Base-by-base conservation (phyloP, 2,113 vertebrate genomes). In the Nicator chloris region DNA sequence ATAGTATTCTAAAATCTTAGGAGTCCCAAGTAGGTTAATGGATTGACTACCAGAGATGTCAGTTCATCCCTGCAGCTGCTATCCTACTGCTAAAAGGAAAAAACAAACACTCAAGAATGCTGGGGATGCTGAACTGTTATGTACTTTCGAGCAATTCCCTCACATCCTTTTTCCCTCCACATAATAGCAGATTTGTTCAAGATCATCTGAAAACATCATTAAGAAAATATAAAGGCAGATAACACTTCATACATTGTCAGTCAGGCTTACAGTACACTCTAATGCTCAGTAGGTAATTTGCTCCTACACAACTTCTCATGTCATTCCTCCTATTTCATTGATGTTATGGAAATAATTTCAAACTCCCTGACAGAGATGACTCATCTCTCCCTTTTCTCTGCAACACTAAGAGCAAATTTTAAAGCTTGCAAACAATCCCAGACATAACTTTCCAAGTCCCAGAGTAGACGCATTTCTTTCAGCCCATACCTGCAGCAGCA, bases 141-240 rank as follows among this genome's bases (percentile, higher is more conserved):
- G 23, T 21, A 65, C 54, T 88, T 86, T 66, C 8, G 6, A 30
- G 56, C 50, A 83, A 83, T n/a, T 88, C 57, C 37, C 27, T 70
- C 19, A 42, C 13, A 54, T 61, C 35, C 42, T 92, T 84, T 15
- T 40, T 37, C 49, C 26, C 54, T 72, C 50, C 45, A 16, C 14
- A 12, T 27, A 79, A 81, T 3, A 66, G 51, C 24, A 78, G 51
- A 59, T 39, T 77, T 65, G 27, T n/a, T 57, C 30, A 79, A 82
- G 49, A 90, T 89, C 26, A 33, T 69, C 45, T 66, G 56, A 79
- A 91, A 94, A 85, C 39, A 78, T 47, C 12, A 53, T 47, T 76
- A 75, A 66, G 60, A 44, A 77, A 90, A 88, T 42, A 37, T 6
- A 81, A 63, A 63, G 60, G 51, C 60, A 86, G 47, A 0, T 54